Percentiles rank a stretch among this genome's conserved stretches.
Conservation (phyloP, 2,888 invertebrate genomes). For the Drosophila longiperda region DNA sequence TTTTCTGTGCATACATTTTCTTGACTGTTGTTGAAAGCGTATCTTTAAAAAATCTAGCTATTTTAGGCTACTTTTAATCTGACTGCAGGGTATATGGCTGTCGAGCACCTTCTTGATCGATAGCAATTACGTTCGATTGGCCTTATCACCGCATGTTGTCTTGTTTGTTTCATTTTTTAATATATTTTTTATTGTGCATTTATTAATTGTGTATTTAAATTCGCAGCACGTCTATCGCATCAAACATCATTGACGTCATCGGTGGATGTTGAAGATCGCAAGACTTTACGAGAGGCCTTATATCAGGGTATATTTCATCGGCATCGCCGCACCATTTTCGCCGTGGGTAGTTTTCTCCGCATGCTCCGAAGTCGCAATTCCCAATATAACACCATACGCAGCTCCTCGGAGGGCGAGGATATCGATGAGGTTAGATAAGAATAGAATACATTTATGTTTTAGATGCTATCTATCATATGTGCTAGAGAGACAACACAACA, state of each 20-base stretch:
- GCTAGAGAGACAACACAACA: slow-evolving; percentile 30
- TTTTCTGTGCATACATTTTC: background rate
- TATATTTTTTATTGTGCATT: slow-evolving; percentile 23
- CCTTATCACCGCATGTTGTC: slow-evolving; percentile 35
- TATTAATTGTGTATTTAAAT: slow-evolving; percentile 43
- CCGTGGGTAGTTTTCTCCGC: slow-evolving; percentile 90
- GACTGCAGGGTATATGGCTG: background rate
- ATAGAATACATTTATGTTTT: slow-evolving; percentile 29
- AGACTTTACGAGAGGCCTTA: slow-evolving; percentile 89
- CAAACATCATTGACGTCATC: slow-evolving; percentile 88
- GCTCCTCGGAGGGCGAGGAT: slow-evolving; percentile 85
- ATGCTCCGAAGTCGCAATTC: slow-evolving; percentile 91
- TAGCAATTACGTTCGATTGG: slow-evolving; percentile 12
- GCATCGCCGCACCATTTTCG: slow-evolving; percentile 91
- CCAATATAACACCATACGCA: slow-evolving; percentile 90
- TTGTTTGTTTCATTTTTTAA: slow-evolving; percentile 12
- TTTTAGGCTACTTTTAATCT: background rate
- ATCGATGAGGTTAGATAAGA: slow-evolving; percentile 85
- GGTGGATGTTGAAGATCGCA: slow-evolving; percentile 88
- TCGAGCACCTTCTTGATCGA: background rate
- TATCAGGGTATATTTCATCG: slow-evolving; percentile 92
- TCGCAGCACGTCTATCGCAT: slow-evolving; percentile 86
- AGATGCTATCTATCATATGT: slow-evolving; percentile 17
- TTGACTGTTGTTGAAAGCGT: background rate
- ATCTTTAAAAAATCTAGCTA: background rate